Evolutionary conservation across 1,140 invertebrate species (phyloP), one percentile per base, ranked within the genome.

Genomic region (Philopotamus ludificatus): DNA sequence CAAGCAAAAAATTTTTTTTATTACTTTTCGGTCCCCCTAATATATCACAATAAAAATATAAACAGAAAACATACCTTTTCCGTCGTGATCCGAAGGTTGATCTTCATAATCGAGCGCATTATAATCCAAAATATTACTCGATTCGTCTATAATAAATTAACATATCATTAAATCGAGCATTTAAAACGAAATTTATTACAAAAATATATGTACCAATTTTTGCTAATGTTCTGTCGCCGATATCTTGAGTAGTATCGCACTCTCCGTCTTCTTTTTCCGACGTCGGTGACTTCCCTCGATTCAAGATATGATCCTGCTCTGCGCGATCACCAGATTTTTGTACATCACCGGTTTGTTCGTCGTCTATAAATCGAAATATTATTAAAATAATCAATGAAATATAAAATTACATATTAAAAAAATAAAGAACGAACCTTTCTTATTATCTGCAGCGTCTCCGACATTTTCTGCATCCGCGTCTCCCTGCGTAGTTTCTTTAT

Each of bases 71-170:
- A 45, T n/a, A 68, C 69, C 66, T 65, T 68, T 68, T 45, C 16
- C 47, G 55, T 70, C 69, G 41, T 9, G 44, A 59, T 70, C 69
- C 23, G 65, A 67, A 12, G 66, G 58, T 25, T 72, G 66, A 55
- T 76, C 75, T 68, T 79, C 78, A 63, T 79, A 79, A 68, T 79
- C 78, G n/a, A 79, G 65, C 21, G 78, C 78, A 70, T 79, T 79
- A 65, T 79, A 79, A 71, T 79, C 78, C 1, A 79, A 54, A n/a
- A 41, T 54, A 45, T 70, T 66, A 21, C 44, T 26, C 3, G 55
- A 39, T 18, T 60, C 51, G 42, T 63, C 64, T 66, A 22, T 41
- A 59, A 65, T 7, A n/a, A 54, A 45, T 15, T 15, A 34, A 10
- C 8, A n/a, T n/a, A n/a, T n/a, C n/a, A n/a, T n/a, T n/a, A n/a